Evolutionary conservation across 2,113 vertebrate species (phyloP), one percentile per base, ranked within the genome.

Genomic region (Cettia cetti): DNA sequence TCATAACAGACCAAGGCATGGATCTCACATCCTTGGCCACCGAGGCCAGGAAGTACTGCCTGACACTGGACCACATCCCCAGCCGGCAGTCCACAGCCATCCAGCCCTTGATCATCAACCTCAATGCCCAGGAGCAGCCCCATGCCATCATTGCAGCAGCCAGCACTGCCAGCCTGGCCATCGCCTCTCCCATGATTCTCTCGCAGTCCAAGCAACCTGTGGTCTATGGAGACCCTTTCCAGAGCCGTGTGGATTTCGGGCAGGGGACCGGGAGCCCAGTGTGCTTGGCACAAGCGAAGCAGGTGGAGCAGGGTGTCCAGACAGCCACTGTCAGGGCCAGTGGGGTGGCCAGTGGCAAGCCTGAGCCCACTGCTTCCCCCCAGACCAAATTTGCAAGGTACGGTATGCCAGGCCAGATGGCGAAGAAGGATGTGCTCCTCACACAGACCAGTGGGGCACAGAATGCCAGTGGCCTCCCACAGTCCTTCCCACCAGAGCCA

Each of bases 1-100:
- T 99, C 91, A 99, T 99, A 97, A 99, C 99, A 17, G 99, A 99
- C 93, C 99, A 99, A 85, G 99, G 99, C 39, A 99, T 99, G 99
- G 99, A 99, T 96, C 98, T 99, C 83, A 99, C 99, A 27, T 99
- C 99, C 39, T 96, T 99, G 86, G 99, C 99, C 13, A 97, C 98
- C 2, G 99, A 99, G 91, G 98, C 98, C 13, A 98, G 99, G 85
- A 98, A 99, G 95, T 99, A 99, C 26, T 99, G 99, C 83, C 94
- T 99, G 82, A 98, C 99, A 68, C 75, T 98, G 96, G 99, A 99
- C 76, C 98, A 98, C 68, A 95, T 98, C 83, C 97, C 98, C 4
- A 97, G 94, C 89, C 98, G 99, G 42, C 99, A 99, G 92, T 99
- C 99, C 39, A 99, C 99, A 1, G 97, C 98, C 31, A 98, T 99